Evolutionary conservation across 2,797 vertebrate genomes (phyloP), one percentile per base, ranked within the genome.

Genomic region (Rhinatrema bivittatum): DNA sequence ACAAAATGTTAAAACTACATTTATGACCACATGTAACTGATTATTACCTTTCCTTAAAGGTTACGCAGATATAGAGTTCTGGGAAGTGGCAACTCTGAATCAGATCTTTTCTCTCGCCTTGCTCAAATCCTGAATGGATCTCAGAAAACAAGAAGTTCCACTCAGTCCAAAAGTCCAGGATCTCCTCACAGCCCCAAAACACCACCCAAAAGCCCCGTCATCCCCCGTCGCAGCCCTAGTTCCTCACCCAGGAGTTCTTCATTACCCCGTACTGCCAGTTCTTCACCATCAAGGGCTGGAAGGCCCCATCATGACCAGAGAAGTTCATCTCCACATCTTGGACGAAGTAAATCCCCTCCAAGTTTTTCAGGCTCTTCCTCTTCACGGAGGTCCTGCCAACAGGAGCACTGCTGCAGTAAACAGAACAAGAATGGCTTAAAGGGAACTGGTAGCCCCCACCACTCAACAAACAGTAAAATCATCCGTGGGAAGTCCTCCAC

Each of bases 351-450:
- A 74, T 98, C 95, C 1, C 95, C 95, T 18, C 94, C 95, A 32
- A 98, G 91, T 74, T 91, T 90, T 66, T 97, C 94, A 5, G 91
- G 90, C 55, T 93, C 93, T 3, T 94, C 96, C 1, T 93, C 94
- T 5, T 88, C 84, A 27, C 88, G 87, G 36, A 90, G 93, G 54
- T 86, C 88, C 67, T 90, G 90, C 80, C 76, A 86, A 16, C 90
- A 91, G 72, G 94, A 98, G 52, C 83, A 80, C 5, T 91, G 88
- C 82, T 93, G 87, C 66, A 76, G 81, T 68, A 92, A 91, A 49
- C 84, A 90, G 60, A 87, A 82, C 62, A 87, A 80, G 59, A 85
- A 78, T 33, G 33, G 74, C 45, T 66, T 69, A 21, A 87, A 86
- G 59, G 82, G 83, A 52, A 72, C 79, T 22, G 40, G 76, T 55